A percentile compares a stretch with the other conserved stretches of the same genome.
These are phyloP conservation scores for Trichogramma pretiosum DNA, from an alignment of 1,140 invertebrate genomes.

Conservation along the genomic window DNA sequence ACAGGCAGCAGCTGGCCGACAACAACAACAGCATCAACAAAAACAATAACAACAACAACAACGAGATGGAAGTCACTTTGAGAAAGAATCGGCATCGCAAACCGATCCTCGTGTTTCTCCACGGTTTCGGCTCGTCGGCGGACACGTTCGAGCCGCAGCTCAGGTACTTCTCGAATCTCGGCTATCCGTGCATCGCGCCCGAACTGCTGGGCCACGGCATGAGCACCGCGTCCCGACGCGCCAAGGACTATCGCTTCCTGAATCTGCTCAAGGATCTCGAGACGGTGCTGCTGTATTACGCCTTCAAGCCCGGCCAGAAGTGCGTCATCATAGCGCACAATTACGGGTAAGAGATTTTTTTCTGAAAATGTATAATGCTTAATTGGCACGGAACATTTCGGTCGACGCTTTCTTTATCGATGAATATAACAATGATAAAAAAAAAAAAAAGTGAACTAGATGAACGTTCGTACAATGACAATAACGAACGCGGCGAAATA, in stretches of 20 bases:
- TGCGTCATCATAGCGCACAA: constrained; percentile 42
- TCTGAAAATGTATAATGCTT: too few species aligned
- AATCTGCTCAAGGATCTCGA: constrained; percentile 55
- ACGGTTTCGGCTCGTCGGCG: constrained; percentile 65
- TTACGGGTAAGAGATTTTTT: constrained; percentile 42
- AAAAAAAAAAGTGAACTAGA: too few species aligned
- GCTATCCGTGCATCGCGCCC: constrained; percentile 60
- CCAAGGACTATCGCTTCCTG: constrained; percentile 55
- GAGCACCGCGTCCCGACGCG: constrained; percentile 53
- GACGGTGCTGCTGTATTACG: constrained; percentile 55
- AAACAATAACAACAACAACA: not conserved
- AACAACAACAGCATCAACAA: not conserved
- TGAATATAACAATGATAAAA: too few species aligned
- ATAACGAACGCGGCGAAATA: too few species aligned
- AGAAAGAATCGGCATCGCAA: constrained; percentile 34
- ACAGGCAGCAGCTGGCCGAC: not conserved
- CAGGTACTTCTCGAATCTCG: constrained; percentile 51
- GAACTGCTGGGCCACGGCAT: constrained; percentile 67
- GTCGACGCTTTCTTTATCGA: too few species aligned
- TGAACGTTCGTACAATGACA: too few species aligned
- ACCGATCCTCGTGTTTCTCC: constrained; percentile 59
- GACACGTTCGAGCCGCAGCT: constrained; percentile 59
- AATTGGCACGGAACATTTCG: too few species aligned
- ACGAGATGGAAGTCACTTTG: constrained; percentile 23
- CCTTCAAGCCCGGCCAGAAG: constrained; percentile 38